Conservation (phyloP, 2,888 invertebrate genomes). For the Oscheius sp. region DNA sequence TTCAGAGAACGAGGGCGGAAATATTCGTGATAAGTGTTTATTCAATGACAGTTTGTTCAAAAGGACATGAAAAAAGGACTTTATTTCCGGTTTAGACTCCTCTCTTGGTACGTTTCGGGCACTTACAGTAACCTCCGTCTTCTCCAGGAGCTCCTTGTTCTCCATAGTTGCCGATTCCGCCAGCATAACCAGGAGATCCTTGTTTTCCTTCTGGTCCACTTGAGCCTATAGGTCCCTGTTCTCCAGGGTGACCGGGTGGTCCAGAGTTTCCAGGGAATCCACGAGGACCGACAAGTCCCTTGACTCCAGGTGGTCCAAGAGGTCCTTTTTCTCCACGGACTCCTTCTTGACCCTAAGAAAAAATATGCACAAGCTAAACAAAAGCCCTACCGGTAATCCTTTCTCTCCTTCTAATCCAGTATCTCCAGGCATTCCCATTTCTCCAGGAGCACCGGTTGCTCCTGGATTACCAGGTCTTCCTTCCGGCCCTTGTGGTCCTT, state of each 20-base stretch:
- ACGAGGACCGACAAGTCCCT: conserved; percentile 73
- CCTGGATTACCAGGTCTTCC: conserved; percentile 69
- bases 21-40: no score
- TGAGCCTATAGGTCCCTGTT: conserved; percentile 74
- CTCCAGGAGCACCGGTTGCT: conserved; percentile 46
- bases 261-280: conserved; percentile 71
- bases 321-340: conserved; percentile 73
- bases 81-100: neutral
- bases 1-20: no score
- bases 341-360: conserved; percentile 67
- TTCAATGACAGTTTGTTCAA: no score
- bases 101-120: neutral
- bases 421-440: conserved; percentile 39
- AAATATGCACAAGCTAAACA: neutral
- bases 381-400: conserved; percentile 38
- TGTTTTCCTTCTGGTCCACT: conserved; percentile 76
- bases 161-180: conserved; percentile 71
- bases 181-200: conserved; percentile 65
- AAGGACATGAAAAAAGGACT: no score
- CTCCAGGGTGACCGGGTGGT: conserved; percentile 76
- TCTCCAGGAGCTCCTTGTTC: conserved; percentile 45
- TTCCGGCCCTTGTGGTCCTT: conserved; percentile 48
- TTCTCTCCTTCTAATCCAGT: conserved; percentile 53
- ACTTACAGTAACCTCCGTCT: conserved; percentile 19
- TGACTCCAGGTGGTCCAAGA: conserved; percentile 71